Evolutionary conservation across 2,113 vertebrate species (phyloP).

Genomic region (Dryoscopus gambensis): DNA sequence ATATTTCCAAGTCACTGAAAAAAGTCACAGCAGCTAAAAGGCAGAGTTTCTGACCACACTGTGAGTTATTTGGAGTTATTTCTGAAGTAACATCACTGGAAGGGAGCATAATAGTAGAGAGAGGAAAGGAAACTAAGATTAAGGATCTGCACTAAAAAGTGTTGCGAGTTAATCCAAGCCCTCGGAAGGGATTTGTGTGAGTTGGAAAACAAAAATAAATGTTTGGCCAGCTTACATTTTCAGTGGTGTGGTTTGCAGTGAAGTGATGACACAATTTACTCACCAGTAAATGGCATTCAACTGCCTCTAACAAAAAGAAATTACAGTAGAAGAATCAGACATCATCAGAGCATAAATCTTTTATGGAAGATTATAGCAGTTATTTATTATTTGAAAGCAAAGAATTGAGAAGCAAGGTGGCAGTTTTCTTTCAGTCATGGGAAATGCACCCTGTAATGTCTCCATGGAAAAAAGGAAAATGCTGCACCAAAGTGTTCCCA

Average conservation of each 20-base stretch:
- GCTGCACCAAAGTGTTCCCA: conserved; percentile 15
- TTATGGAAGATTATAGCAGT: conserved; percentile 26
- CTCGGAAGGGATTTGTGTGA: background rate
- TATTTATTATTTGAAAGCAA: conserved; percentile 48
- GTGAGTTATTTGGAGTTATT: background rate
- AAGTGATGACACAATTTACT: conserved; percentile 47
- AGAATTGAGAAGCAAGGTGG: conserved; percentile 27
- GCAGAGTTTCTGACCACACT: background rate
- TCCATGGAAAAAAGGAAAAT: conserved; percentile 35
- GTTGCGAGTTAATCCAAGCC: background rate
- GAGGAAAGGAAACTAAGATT: background rate
- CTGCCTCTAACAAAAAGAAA: conserved; percentile 47
- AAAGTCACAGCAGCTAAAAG: background rate
- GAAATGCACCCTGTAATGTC: conserved; percentile 38
- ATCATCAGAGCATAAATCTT: conserved; percentile 27
- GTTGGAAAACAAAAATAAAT: background rate
- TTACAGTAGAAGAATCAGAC: conserved; percentile 31
- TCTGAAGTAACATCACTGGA: background rate
- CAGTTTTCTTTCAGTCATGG: conserved; percentile 26
- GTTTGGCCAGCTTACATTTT: background rate
- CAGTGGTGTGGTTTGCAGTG: background rate
- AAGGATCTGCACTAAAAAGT: background rate
- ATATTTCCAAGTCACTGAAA: background rate
- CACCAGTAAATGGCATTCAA: conserved; percentile 35
- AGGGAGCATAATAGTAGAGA: background rate